phyloP scores from a whole-genome alignment of 1,140 invertebrate species.

The Dinoponera quadriceps region DNA sequence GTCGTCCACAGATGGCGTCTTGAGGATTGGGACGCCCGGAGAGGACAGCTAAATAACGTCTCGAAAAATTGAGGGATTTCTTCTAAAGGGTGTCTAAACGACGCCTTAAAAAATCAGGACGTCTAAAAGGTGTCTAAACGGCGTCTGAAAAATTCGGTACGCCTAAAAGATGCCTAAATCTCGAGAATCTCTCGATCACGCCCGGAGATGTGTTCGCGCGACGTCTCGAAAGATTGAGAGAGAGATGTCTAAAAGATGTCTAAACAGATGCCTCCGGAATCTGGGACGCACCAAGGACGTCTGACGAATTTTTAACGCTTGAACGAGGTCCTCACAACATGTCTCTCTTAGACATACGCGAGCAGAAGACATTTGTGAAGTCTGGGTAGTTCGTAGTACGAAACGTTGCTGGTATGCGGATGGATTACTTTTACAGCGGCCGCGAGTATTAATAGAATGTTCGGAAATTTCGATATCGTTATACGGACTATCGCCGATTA shows the following conservation, averaged over 20 bases:
- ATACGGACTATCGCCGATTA: slow-evolving; percentile 29
- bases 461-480: not conserved
- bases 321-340: no score
- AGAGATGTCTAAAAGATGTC: not conserved
- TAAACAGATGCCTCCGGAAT: not conserved
- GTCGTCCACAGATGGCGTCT: not conserved
- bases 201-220: not conserved
- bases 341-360: not conserved
- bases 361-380: not conserved
- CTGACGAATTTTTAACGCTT: no score
- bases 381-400: not conserved
- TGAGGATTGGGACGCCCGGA: not conserved
- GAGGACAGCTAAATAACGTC: not conserved
- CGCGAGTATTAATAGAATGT: not conserved
- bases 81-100: slow-evolving; percentile 24
- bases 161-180: slow-evolving; percentile 1
- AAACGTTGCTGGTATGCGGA: not conserved
- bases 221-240: not conserved
- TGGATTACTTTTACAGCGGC: not conserved
- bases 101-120: slow-evolving; percentile 24
- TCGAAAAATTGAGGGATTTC: slow-evolving; percentile 31
- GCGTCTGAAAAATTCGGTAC: slow-evolving; percentile 11
- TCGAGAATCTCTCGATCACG: not conserved
- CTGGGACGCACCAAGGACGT: not conserved
- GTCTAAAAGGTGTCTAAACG: slow-evolving; percentile 41